phyloP scores from a whole-genome alignment of 2,888 invertebrate species.

The Gnatocerus cornutus region DNA sequence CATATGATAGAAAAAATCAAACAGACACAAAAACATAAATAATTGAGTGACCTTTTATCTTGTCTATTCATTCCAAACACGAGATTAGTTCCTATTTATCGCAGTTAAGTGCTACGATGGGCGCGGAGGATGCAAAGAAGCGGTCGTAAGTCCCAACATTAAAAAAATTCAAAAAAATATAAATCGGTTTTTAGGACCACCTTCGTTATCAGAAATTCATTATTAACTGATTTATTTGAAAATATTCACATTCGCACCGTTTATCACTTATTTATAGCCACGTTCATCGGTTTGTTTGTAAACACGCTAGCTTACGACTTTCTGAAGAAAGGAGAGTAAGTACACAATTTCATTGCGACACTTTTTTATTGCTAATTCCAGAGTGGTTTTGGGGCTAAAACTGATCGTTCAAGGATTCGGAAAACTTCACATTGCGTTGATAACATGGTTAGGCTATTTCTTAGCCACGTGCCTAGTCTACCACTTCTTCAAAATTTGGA shows the following conservation, averaged over 20 bases:
- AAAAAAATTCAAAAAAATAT: no score
- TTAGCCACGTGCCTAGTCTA: slow-evolving; percentile 70
- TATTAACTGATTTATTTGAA: slow-evolving; percentile 86
- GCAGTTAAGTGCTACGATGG: no score
- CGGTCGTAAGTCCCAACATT: no score
- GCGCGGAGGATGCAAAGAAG: no score
- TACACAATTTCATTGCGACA: slow-evolving; percentile 52
- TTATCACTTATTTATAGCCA: slow-evolving; percentile 88
- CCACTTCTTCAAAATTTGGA: slow-evolving; percentile 73
- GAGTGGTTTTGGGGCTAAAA: slow-evolving; percentile 75
- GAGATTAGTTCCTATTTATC: no score
- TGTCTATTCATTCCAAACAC: no score
- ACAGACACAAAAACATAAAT: no score
- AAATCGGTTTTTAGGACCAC: no score
- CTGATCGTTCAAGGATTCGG: slow-evolving; percentile 76
- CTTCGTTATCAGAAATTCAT: slow-evolving; percentile 83
- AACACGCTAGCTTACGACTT: slow-evolving; percentile 84
- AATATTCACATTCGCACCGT: slow-evolving; percentile 87
- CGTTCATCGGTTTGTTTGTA: slow-evolving; percentile 81
- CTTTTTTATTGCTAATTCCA: slow-evolving; percentile 60
- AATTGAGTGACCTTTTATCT: no score
- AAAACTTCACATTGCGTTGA: slow-evolving; percentile 75
- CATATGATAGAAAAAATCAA: no score
- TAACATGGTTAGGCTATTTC: slow-evolving; percentile 74
- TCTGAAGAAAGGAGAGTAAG: slow-evolving; percentile 84